Percentiles rank a stretch among this genome's conserved stretches.
Evolutionary conservation across 1,140 invertebrate species (phyloP).

Genomic region (Drosophila kohkoa): DNA sequence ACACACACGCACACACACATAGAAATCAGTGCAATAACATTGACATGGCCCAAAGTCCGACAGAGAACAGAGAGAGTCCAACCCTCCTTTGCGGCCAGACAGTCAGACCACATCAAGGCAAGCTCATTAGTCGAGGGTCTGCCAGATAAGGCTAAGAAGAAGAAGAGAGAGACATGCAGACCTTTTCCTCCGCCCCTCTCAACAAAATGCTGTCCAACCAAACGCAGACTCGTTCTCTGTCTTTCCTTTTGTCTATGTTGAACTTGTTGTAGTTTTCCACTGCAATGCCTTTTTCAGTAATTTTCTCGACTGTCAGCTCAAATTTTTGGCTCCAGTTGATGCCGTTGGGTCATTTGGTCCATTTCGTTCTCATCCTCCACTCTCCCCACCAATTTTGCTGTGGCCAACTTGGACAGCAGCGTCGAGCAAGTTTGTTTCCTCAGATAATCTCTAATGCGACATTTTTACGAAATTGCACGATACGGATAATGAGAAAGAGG

Average conservation of each 20-base stretch:
- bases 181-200: constrained; percentile 1
- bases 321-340: constrained; percentile 73
- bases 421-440: constrained; percentile 75
- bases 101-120: constrained; percentile 48
- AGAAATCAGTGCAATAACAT: constrained; percentile 81
- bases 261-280: constrained; percentile 71
- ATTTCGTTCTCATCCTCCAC: constrained; percentile 1
- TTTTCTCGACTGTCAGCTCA: constrained; percentile 80
- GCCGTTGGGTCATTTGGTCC: constrained; percentile 70
- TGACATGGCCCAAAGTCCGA: constrained; percentile 58
- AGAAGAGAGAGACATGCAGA: constrained; percentile 6
- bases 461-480: constrained; percentile 83
- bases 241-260: background rate
- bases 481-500: constrained; percentile 81
- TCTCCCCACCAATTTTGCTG: constrained; percentile 30
- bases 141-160: constrained; percentile 69
- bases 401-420: constrained; percentile 29
- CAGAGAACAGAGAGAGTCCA: background rate
- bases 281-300: constrained; percentile 80
- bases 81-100: constrained; percentile 31
- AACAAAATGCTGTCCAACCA: constrained; percentile 41
- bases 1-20: constrained; percentile 49
- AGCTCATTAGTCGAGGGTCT: constrained; percentile 71
- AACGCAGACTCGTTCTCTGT: constrained; percentile 16
- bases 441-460: constrained; percentile 83